These are phyloP conservation scores for Aphyosemion australe DNA, from an alignment of 2,113 vertebrate species.

Conservation along the genomic window DNA sequence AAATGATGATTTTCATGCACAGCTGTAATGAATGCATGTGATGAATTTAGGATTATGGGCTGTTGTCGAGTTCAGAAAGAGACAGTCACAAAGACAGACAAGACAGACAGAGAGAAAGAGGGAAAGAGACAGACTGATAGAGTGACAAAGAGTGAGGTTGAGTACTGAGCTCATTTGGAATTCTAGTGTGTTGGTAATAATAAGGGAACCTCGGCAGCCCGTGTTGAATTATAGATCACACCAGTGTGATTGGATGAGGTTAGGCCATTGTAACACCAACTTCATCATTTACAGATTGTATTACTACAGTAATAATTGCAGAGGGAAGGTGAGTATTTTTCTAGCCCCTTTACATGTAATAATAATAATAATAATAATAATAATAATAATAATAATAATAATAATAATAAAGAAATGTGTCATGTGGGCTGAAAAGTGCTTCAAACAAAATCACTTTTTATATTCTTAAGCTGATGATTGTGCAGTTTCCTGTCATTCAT, in stretches of 20 bases:
- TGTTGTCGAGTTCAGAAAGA: constrained; percentile 55
- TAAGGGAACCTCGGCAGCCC: constrained; percentile 73
- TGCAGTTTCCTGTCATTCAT: not conserved
- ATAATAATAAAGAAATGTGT: constrained; percentile 9
- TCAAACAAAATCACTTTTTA: constrained; percentile 1
- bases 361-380: too few relatives aligned
- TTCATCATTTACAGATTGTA: constrained; percentile 81
- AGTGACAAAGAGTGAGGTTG: constrained; percentile 55
- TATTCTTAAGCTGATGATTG: constrained; percentile 10
- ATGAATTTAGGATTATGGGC: constrained; percentile 44
- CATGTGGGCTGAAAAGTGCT: constrained; percentile 5
- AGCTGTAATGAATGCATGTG: constrained; percentile 51
- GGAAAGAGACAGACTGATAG: constrained; percentile 44
- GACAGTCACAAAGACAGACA: constrained; percentile 38
- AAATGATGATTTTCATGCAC: constrained; percentile 43
- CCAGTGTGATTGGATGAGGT: constrained; percentile 76
- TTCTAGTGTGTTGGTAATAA: constrained; percentile 70
- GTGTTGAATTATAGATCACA: constrained; percentile 81
- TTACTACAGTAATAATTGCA: constrained; percentile 74
- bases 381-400: too few relatives aligned
- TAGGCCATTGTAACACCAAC: constrained; percentile 70
- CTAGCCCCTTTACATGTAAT: constrained; percentile 16
- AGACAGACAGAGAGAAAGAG: constrained; percentile 41
- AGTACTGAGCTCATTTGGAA: constrained; percentile 62
- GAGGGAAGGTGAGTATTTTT: constrained; percentile 50